phyloP scores from a whole-genome alignment of 2,113 vertebrate species.

The Sorex araneus region DNA sequence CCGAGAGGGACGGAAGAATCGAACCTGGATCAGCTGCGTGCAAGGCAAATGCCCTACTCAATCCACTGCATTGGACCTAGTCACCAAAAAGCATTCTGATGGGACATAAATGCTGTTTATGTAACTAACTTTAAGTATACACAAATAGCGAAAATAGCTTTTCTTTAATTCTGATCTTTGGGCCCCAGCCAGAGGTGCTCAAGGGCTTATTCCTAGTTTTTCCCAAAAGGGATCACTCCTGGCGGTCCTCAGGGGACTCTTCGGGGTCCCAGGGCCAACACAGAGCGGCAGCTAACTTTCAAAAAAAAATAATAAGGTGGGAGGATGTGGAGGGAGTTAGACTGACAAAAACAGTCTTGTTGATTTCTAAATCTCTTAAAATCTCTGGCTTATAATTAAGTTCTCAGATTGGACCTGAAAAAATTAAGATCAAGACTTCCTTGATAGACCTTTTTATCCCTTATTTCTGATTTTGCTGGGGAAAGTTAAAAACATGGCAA shows the following conservation, averaged over 20 bases:
- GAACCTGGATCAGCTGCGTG: too few relatives aligned
- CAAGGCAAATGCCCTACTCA: too few relatives aligned
- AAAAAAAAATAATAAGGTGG: background rate
- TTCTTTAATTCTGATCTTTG: too few relatives aligned
- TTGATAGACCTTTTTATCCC: background rate
- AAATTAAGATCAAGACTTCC: background rate
- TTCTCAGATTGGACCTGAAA: conserved; percentile 23
- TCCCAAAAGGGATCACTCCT: too few relatives aligned
- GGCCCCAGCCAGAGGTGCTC: too few relatives aligned
- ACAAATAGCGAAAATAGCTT: background rate
- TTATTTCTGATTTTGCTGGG: background rate
- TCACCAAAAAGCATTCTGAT: too few relatives aligned
- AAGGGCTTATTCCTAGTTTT: too few relatives aligned
- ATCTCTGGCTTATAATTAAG: background rate
- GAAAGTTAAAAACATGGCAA: conserved; percentile 29
- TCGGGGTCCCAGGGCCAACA: background rate
- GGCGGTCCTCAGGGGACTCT: too few relatives aligned
- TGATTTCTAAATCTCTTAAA: background rate
- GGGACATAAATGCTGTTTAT: background rate
- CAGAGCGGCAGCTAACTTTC: background rate
- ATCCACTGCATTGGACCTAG: too few relatives aligned
- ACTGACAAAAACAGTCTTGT: background rate
- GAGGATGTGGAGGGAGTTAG: fast-evolving
- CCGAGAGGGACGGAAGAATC: too few relatives aligned
- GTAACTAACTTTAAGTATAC: background rate